phyloP scores from a whole-genome alignment of 2,113 vertebrate species.

The Zosterops hypoxanthus region DNA sequence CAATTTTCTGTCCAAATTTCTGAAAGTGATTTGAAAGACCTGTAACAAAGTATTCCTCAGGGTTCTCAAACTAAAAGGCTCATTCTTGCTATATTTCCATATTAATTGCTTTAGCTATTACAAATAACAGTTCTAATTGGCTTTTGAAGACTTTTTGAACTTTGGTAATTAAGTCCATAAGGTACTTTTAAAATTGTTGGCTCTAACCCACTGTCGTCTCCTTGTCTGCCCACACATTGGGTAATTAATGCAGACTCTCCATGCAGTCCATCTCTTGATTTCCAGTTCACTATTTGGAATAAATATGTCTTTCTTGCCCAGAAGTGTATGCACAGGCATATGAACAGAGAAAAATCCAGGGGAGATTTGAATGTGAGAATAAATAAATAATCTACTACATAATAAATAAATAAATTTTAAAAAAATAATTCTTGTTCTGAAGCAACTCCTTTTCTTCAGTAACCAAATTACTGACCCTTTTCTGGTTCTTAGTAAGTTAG shows the following conservation, averaged over 20 bases:
- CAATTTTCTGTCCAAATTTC: conserved; percentile 62
- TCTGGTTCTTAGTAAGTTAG: background rate
- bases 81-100: conserved; percentile 54
- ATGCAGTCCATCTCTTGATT: conserved; percentile 24
- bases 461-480: background rate
- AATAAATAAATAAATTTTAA: too few relatives aligned
- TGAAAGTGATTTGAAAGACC: conserved; percentile 66
- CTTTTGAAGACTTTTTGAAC: conserved; percentile 67
- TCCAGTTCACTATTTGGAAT: background rate
- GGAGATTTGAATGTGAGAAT: background rate
- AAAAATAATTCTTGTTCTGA: background rate
- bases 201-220: conserved; percentile 23
- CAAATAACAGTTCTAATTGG: conserved; percentile 63
- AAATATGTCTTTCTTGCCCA: background rate
- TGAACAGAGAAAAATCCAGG: background rate
- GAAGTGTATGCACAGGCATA: background rate
- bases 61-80: conserved; percentile 31
- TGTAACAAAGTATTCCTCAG: conserved; percentile 66
- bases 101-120: conserved; percentile 68
- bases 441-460: background rate
- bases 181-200: conserved; percentile 38
- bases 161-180: conserved; percentile 64
- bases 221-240: conserved; percentile 49
- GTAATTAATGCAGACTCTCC: conserved; percentile 41
- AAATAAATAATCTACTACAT: background rate